These are phyloP conservation scores for Meloe dianella DNA, from an alignment of 2,888 invertebrate genomes.

Conservation along the genomic window DNA sequence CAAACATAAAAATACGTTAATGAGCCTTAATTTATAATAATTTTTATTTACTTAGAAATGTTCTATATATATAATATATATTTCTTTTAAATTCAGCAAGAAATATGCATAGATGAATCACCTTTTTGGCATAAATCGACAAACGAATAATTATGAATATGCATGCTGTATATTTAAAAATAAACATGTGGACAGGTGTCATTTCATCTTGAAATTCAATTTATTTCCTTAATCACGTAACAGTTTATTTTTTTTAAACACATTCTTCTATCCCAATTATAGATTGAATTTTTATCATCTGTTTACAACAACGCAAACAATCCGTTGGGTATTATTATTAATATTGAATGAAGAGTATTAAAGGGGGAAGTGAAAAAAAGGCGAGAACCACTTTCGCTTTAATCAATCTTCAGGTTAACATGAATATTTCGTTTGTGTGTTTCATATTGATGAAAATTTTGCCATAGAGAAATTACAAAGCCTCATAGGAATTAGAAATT, in stretches of 20 bases:
- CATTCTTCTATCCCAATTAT: not conserved
- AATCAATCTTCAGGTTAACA: constrained; percentile 32
- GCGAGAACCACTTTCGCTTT: constrained; percentile 22
- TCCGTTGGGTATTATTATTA: constrained; percentile 29
- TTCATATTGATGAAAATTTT: not conserved
- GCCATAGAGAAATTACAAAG: not conserved
- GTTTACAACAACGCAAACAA: too few relatives aligned
- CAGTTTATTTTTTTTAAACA: not conserved
- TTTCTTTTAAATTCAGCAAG: not conserved
- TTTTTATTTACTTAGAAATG: not conserved
- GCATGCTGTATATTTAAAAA: not conserved
- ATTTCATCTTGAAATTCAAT: not conserved
- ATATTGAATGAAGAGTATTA: constrained; percentile 20
- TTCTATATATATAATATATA: not conserved
- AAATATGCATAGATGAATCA: not conserved
- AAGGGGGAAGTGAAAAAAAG: not conserved
- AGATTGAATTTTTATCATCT: not conserved
- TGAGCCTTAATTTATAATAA: not conserved
- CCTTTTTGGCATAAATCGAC: not conserved
- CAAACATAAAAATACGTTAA: not conserved
- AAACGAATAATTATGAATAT: constrained; percentile 3
- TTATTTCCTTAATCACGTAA: constrained; percentile 1
- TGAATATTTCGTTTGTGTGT: constrained; percentile 25
- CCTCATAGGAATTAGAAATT: not conserved
- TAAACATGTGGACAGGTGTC: not conserved